Conservation (phyloP, 2,797 vertebrate species). For the Oryzias sinensis region DNA sequence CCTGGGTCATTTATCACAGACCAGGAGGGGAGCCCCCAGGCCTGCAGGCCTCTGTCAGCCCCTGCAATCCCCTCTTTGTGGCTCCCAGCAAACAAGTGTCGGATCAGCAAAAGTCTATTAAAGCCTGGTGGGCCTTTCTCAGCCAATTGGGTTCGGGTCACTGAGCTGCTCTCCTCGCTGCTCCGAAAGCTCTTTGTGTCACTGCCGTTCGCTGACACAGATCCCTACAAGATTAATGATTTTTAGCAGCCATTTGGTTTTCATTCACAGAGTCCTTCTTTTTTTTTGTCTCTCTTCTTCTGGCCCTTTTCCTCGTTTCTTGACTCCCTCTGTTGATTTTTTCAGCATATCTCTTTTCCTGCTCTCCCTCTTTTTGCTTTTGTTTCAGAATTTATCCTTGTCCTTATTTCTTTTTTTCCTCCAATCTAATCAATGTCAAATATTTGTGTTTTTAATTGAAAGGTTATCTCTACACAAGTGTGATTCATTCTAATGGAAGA, state of each 20-base stretch:
- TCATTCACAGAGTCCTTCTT: conserved; percentile 62
- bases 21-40: conserved; percentile 90
- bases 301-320: conserved; percentile 43
- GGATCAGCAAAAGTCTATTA: conserved; percentile 99
- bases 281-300: conserved; percentile 35
- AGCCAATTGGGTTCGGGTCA: conserved; percentile 99
- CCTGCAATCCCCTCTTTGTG: conserved; percentile 98
- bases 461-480: conserved; percentile 21
- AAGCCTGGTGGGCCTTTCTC: conserved; percentile 99
- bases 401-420: conserved; percentile 19
- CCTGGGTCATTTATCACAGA: conserved; percentile 98
- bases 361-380: conserved; percentile 15
- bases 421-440: conserved; percentile 24
- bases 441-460: conserved; percentile 15
- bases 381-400: conserved; percentile 11
- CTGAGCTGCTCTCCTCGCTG: conserved; percentile 96
- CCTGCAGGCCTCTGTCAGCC: conserved; percentile 94
- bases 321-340: conserved; percentile 36
- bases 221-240: conserved; percentile 98
- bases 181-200: conserved; percentile 87
- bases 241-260: conserved; percentile 82
- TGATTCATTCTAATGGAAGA: not conserved
- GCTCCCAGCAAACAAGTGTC: conserved; percentile 99
- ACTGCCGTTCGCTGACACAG: conserved; percentile 89
- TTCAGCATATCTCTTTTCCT: conserved; percentile 37